Evolutionary conservation across 2,888 invertebrate genomes (phyloP), one percentile per base, ranked within the genome.

Genomic region (Drosophila antonietae): DNA sequence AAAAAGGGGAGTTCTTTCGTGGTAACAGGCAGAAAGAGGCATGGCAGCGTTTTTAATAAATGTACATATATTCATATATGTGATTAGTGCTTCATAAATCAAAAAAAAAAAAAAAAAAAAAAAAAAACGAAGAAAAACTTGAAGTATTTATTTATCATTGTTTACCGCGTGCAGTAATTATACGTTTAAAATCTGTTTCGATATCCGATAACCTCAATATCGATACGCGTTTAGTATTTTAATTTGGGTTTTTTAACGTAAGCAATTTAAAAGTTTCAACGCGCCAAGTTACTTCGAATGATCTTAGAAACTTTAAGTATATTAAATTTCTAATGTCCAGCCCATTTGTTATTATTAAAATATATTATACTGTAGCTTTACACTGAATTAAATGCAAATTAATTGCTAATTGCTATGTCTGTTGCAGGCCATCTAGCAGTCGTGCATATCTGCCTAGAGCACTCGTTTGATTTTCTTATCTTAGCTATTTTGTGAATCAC

Each of bases 401-500:
- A 23, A 23, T 23, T 23, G 23, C 2, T 23, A 23, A 39, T 6
- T 15, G 15, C 6, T 39, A 7, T 15, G 15, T 6, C 15, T 39
- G 15, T 7, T 7, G 39, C 15, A 15, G 44, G 49, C n/a, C 31
- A 49, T n/a, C 6, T 31, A n/a, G 10, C 6, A 49, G 49, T 12
- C 49, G n/a, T 5, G 6, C n/a, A 49, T 9, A 18, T 1, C 31
- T 10, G 31, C 10, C 12, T 33, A 49, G 31, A 49, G n/a, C 31
- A 33, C 31, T 33, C 47, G 14, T 3, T 20, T 28, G 28, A 28
- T 20, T 78, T 20, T 20, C 2, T 57, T 71, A 78, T 59, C 61
- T 60, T 59, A 62, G 41, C 53, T 60, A 78, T 78, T 81, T 62
- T 18, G 35, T 18, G 60, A 67, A 65, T 60, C 39, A 55, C 68